Evolutionary conservation across 1,140 invertebrate species (phyloP), one percentile per base, ranked within the genome.

Genomic region (Brachionus angularis): DNA sequence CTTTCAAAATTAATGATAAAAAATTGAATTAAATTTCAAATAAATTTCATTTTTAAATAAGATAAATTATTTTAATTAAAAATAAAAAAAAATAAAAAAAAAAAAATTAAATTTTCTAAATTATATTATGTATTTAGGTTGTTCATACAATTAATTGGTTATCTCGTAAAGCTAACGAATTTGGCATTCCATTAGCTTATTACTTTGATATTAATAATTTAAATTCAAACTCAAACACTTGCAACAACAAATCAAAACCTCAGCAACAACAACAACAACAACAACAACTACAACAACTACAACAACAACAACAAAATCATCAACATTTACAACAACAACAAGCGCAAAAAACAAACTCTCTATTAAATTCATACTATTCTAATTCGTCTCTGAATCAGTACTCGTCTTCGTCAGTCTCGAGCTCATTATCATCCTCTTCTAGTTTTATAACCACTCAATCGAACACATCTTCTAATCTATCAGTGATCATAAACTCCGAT

Each of bases 361-460:
- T n/a, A n/a, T n/a, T 58, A 58, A 18, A 21, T 58, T 58, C 53
- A 7, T 58, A 39, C 27, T 39, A 36, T 36, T 58, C 53, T 16
- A 58, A 58, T 58, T 39, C 53, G 16, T 58, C 53, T 12, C 27
- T 58, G 27, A 58, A 21, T 33, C 53, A 58, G 27, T 58, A 39
- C 36, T 58, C 53, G 3, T 39, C 53, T 16, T 58, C 53, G 36
- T 58, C 53, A n/a, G 33, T 29, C 0, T 58, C 53, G 27, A 58
- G 53, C 16, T 58, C 53, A 5, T 29, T 58, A 18, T 58, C 53
- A 1, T 58, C 53, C 18, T 58, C 53, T 8, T 58, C 53, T 23
- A 58, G 53, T 23, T 58, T 58, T 23, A 58, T 42, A n/a, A n/a
- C n/a, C n/a, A n/a, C n/a, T 10, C 23, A 36, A 39, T 58, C 53